A percentile compares a stretch with the other conserved stretches of the same genome.
These are phyloP conservation scores for Dallia pectoralis DNA, from an alignment of 2,797 vertebrate genomes.

Conservation along the genomic window DNA sequence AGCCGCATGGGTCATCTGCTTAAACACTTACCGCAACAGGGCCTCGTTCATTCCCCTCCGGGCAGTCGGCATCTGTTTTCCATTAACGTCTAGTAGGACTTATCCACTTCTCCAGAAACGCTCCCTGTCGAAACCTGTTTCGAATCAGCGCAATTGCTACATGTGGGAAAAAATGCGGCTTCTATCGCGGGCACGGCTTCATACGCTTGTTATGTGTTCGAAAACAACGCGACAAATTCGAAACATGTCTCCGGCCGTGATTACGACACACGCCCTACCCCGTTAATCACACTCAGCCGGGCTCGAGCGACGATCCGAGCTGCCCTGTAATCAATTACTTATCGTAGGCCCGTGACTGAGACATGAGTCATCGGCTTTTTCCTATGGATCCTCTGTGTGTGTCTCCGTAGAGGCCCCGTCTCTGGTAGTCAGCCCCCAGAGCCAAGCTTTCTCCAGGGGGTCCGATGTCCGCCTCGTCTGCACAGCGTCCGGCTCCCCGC, in stretches of 20 bases:
- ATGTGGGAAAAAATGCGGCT: slow-evolving; percentile 43
- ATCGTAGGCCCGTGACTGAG: slow-evolving; percentile 38
- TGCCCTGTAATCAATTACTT: slow-evolving; percentile 46
- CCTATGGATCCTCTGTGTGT: slow-evolving; percentile 15
- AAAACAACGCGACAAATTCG: slow-evolving; percentile 40
- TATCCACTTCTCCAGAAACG: slow-evolving; percentile 33
- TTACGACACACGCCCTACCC: slow-evolving; percentile 43
- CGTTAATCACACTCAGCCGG: slow-evolving; percentile 30
- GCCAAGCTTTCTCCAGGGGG: slow-evolving; percentile 76
- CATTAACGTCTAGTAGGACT: slow-evolving; percentile 58
- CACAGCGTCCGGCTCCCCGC: slow-evolving; percentile 79
- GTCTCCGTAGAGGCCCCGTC: slow-evolving; percentile 78
- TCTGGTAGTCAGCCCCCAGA: slow-evolving; percentile 76
- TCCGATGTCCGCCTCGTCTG: slow-evolving; percentile 83
- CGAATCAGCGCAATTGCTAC: slow-evolving; percentile 40
- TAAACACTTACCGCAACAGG: slow-evolving; percentile 48
- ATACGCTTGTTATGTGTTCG: slow-evolving; percentile 40
- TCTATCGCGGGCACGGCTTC: slow-evolving; percentile 28
- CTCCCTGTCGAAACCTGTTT: slow-evolving; percentile 55
- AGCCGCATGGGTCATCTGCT: slow-evolving; percentile 54
- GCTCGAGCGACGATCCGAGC: slow-evolving; percentile 28
- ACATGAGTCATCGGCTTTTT: slow-evolving; percentile 44
- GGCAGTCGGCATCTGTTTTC: slow-evolving; percentile 66
- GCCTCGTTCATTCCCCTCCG: slow-evolving; percentile 43
- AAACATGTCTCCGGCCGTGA: slow-evolving; percentile 27